Percentiles rank a stretch among this genome's conserved stretches.
Conservation (phyloP, 2,888 invertebrate species). For the Amphipoea lucens region DNA sequence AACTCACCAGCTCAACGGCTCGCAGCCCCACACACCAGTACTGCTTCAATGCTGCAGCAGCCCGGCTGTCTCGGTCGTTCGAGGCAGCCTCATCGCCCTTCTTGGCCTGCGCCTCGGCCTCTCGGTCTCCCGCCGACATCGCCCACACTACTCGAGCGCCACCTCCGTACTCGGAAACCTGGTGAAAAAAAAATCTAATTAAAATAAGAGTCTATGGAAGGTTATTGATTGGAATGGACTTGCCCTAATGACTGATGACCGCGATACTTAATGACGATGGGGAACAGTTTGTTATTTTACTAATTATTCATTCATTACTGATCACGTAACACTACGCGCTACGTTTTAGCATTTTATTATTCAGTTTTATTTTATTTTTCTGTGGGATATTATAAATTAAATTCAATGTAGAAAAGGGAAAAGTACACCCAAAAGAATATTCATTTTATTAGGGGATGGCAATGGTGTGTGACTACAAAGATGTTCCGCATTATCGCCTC, state of each 20-base stretch:
- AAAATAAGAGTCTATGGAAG: background rate
- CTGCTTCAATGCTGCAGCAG: constrained; percentile 84
- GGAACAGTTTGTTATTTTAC: background rate
- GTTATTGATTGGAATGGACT: constrained; percentile 8
- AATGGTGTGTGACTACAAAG: background rate
- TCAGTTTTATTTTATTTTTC: background rate
- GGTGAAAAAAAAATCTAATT: constrained; percentile 69
- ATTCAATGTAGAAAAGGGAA: background rate
- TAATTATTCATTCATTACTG: background rate
- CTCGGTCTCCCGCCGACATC: constrained; percentile 92
- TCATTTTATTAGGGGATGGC: background rate
- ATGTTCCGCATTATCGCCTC: background rate
- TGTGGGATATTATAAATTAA: background rate
- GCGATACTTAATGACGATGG: background rate
- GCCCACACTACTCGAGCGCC: constrained; percentile 89
- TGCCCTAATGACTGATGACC: constrained; percentile 7
- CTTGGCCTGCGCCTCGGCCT: constrained; percentile 89
- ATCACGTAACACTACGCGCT: background rate
- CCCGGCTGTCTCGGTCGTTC: constrained; percentile 81
- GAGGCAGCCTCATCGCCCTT: constrained; percentile 86
- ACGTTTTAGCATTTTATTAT: background rate
- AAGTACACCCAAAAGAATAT: background rate
- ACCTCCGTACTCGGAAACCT: constrained; percentile 88
- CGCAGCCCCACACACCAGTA: constrained; percentile 91
- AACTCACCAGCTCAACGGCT: constrained; percentile 91